Percentiles rank a stretch among this genome's conserved stretches.
phyloP scores from a whole-genome alignment of 1,140 invertebrate genomes.

The Bombus waltoni region DNA sequence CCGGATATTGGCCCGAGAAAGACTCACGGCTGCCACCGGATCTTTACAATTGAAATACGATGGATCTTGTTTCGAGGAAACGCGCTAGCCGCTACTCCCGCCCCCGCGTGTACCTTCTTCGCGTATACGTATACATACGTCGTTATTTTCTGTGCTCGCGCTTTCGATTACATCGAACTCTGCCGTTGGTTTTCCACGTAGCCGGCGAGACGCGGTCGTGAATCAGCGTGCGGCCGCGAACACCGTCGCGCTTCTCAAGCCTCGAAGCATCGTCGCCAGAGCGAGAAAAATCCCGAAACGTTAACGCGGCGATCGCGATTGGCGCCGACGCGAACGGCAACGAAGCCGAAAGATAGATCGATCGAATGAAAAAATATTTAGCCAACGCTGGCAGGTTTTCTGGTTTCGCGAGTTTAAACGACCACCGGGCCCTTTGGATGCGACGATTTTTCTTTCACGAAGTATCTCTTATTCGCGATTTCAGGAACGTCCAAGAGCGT shows the following conservation, averaged over 20 bases:
- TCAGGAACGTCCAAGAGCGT: too few relatives aligned
- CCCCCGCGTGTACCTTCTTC: too few relatives aligned
- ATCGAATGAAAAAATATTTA: constrained; percentile 38
- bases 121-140: too few relatives aligned
- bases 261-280: too few relatives aligned
- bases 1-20: constrained; percentile 41
- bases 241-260: not conserved
- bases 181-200: too few relatives aligned
- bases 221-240: too few relatives aligned
- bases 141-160: too few relatives aligned
- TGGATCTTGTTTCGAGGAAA: constrained; percentile 32
- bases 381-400: constrained; percentile 23
- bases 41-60: constrained; percentile 63
- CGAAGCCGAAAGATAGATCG: constrained; percentile 35
- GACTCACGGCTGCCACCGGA: constrained; percentile 16
- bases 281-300: not conserved
- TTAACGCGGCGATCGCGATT: not conserved
- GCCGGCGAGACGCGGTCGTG: too few relatives aligned
- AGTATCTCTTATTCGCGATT: constrained; percentile 39
- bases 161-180: not conserved
- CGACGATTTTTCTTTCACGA: constrained; percentile 47
- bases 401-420: constrained; percentile 7
- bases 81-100: too few relatives aligned
- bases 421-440: not conserved
- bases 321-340: not conserved